Evolutionary conservation across 2,888 invertebrate species (phyloP).

Genomic region (Nemoura dubitans): DNA sequence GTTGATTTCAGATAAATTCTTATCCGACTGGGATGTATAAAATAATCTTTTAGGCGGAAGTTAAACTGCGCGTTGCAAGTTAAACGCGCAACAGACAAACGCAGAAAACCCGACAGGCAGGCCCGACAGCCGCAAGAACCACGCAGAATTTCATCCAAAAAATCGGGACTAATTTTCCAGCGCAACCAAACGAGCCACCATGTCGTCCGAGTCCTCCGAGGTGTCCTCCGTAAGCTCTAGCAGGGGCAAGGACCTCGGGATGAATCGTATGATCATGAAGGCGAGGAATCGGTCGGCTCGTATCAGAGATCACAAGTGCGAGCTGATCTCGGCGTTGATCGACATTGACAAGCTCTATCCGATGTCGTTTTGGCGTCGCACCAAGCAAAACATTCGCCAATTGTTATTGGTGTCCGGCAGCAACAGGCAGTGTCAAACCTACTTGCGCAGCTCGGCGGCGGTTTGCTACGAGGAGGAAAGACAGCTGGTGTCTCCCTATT

Average conservation of each 20-base stretch:
- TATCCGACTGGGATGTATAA: no score
- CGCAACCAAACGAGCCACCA: background rate
- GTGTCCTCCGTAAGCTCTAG: background rate
- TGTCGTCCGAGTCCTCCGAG: background rate
- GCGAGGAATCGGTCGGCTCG: background rate
- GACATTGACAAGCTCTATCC: background rate
- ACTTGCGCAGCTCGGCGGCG: constrained; percentile 57
- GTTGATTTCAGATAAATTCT: no score
- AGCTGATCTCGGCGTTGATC: background rate
- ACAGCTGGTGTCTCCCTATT: constrained; percentile 55
- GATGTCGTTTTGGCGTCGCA: constrained; percentile 51
- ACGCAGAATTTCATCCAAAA: no score
- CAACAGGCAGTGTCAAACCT: constrained; percentile 55
- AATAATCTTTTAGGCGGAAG: no score
- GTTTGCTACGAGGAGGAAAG: constrained; percentile 57
- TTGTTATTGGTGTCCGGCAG: constrained; percentile 55
- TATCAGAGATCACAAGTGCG: constrained; percentile 23
- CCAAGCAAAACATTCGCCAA: constrained; percentile 56
- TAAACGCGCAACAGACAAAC: no score
- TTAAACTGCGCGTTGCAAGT: no score
- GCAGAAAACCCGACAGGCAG: no score
- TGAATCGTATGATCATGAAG: background rate
- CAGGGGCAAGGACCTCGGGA: background rate
- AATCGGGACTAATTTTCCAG: background rate
- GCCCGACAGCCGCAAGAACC: no score